Conservation (phyloP, 2,888 invertebrate genomes). For the Lasioglossum malachurum region DNA sequence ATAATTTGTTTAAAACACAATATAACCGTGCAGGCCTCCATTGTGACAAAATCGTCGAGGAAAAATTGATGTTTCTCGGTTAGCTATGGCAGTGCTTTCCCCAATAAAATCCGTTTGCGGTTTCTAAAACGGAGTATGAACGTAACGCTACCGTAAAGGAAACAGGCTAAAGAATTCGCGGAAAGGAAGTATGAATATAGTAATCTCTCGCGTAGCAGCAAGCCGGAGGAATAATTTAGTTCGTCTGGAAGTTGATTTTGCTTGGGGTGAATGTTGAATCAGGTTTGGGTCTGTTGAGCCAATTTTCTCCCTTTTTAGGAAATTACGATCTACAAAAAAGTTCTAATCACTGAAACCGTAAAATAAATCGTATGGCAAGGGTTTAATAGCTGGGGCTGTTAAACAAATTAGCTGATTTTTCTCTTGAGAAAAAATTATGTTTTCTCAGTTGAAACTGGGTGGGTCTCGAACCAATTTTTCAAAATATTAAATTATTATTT, state of each 20-base stretch:
- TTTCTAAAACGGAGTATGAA: neutral
- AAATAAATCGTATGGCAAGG: too few relatives aligned
- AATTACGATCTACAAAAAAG: too few relatives aligned
- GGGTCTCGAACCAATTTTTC: neutral
- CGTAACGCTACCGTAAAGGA: neutral
- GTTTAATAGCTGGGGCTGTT: neutral
- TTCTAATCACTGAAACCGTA: too few relatives aligned
- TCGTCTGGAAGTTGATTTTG: slow-evolving; percentile 11
- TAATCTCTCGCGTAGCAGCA: neutral
- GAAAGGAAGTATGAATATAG: slow-evolving; percentile 5
- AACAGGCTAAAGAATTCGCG: slow-evolving; percentile 1
- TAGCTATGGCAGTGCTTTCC: neutral
- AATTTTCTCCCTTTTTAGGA: too few relatives aligned
- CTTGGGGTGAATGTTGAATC: slow-evolving; percentile 18
- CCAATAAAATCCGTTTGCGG: neutral
- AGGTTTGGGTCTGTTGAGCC: neutral
- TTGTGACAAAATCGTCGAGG: neutral
- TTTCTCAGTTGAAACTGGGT: neutral
- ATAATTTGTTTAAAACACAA: neutral
- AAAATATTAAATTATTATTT: neutral
- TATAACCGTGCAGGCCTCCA: neutral
- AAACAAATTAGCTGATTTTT: neutral
- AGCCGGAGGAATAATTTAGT: neutral
- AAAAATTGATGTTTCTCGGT: neutral
- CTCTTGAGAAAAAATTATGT: neutral